Percentiles rank a stretch among this genome's conserved stretches.
Evolutionary conservation across 92 coral and sea anemone genomes (phyloP).

Genomic region (Epizoanthus illoricatus): DNA sequence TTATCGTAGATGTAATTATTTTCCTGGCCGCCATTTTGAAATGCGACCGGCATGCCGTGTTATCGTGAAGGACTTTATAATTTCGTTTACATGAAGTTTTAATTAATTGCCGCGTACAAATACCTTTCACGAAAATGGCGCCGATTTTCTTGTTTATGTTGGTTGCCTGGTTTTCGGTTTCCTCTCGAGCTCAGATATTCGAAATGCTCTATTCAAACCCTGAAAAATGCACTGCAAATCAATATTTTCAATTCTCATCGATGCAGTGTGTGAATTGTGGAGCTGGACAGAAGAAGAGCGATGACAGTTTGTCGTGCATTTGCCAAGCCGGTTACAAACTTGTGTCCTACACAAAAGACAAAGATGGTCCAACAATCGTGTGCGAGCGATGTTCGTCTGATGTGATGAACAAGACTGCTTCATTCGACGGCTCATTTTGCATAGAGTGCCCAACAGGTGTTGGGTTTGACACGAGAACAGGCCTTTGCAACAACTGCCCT

Average conservation of each 20-base stretch:
- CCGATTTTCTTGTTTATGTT: slow-evolving; percentile 50
- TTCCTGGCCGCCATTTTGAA: slow-evolving; percentile 33
- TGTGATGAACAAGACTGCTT: slow-evolving; percentile 54
- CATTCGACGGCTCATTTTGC: slow-evolving; percentile 88
- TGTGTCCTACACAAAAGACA: slow-evolving; percentile 8
- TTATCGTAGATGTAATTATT: neutral
- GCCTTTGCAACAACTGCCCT: slow-evolving; percentile 65
- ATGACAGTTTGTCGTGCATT: slow-evolving; percentile 59
- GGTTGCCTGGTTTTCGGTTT: slow-evolving; percentile 47
- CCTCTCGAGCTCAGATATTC: slow-evolving; percentile 38
- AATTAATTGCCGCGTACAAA: neutral
- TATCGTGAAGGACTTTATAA: neutral
- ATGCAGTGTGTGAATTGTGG: slow-evolving; percentile 64
- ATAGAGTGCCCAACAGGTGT: slow-evolving; percentile 58
- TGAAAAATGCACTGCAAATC: slow-evolving; percentile 47
- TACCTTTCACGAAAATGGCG: slow-evolving; percentile 53
- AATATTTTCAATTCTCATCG: slow-evolving; percentile 78
- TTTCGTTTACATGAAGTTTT: slow-evolving; percentile 20
- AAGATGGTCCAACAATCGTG: slow-evolving; percentile 52
- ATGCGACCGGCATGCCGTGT: neutral
- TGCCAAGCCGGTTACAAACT: slow-evolving; percentile 71
- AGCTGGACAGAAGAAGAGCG: slow-evolving; percentile 53
- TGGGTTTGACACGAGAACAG: slow-evolving; percentile 62
- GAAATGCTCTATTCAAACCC: slow-evolving; percentile 62
- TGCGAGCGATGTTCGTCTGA: slow-evolving; percentile 49